A percentile compares a stretch with the other conserved stretches of the same genome.
Conservation (phyloP, 1,140 invertebrate genomes). For the Ganaspis sp. region DNA sequence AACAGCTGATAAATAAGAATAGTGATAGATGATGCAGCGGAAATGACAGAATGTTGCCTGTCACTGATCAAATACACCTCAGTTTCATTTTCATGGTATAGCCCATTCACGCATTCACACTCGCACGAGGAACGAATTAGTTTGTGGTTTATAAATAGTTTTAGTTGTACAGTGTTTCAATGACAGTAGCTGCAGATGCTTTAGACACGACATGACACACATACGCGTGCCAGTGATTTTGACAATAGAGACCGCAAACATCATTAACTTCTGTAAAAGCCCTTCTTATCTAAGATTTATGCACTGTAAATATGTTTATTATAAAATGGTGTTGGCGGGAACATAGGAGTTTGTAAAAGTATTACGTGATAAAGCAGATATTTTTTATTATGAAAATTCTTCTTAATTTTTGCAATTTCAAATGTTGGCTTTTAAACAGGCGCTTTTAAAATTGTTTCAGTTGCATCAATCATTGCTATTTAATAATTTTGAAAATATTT, state of each 20-base stretch:
- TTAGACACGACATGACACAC: slow-evolving; percentile 28
- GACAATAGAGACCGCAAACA: slow-evolving; percentile 11
- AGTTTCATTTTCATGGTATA: slow-evolving; percentile 49
- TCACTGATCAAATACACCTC: slow-evolving; percentile 58
- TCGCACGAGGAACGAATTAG: slow-evolving; percentile 59
- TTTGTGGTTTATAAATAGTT: slow-evolving; percentile 61
- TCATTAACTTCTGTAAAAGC: slow-evolving; percentile 4
- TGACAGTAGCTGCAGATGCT: slow-evolving; percentile 41
- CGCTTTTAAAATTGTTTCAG: no score
- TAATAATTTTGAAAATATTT: no score
- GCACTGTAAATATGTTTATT: no score
- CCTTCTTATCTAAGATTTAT: no score
- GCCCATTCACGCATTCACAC: slow-evolving; percentile 45
- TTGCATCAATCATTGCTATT: no score
- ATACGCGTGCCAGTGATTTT: background rate
- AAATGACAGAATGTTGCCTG: slow-evolving; percentile 31
- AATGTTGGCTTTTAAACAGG: background rate
- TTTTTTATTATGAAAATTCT: no score
- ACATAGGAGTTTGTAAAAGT: no score
- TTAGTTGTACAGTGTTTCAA: slow-evolving; percentile 44
- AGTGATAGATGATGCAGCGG: slow-evolving; percentile 20
- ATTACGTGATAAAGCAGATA: no score
- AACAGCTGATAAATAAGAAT: slow-evolving; percentile 39
- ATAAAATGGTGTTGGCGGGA: no score
- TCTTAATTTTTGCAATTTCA: no score